Evolutionary conservation across 2,797 vertebrate genomes (phyloP).

Genomic region (Gallinago nigripennis): DNA sequence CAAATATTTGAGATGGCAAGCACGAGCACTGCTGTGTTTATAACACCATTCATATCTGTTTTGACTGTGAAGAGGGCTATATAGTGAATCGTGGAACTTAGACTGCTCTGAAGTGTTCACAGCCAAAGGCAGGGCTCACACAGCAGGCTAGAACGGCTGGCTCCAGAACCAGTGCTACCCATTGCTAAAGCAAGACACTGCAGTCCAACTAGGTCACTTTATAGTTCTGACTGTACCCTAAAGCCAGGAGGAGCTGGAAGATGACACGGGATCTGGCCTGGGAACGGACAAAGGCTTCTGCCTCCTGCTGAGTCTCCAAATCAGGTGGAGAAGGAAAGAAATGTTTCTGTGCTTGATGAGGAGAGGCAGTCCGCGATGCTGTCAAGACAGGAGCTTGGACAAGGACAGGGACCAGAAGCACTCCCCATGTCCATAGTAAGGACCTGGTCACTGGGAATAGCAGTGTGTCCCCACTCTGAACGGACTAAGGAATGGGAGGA

Average conservation of each 20-base stretch:
- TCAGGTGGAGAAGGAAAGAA: neutral
- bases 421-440: neutral
- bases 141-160: neutral
- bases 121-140: neutral
- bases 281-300: neutral
- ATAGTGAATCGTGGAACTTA: neutral
- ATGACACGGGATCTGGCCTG: neutral
- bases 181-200: neutral
- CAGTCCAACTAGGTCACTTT: accelerated
- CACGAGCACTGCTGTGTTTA: neutral
- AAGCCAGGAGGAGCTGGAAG: neutral
- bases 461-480: neutral
- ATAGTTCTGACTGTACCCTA: neutral
- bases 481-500: neutral
- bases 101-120: accelerated
- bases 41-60: neutral
- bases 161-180: neutral
- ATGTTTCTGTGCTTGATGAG: neutral
- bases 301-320: neutral
- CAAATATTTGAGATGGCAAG: neutral
- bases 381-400: neutral
- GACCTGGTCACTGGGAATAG: neutral
- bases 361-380: neutral
- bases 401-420: no score
- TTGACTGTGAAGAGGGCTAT: neutral